These are phyloP conservation scores for Gymnosoma rotundatum DNA, from an alignment of 2,888 invertebrate genomes.

Conservation along the genomic window DNA sequence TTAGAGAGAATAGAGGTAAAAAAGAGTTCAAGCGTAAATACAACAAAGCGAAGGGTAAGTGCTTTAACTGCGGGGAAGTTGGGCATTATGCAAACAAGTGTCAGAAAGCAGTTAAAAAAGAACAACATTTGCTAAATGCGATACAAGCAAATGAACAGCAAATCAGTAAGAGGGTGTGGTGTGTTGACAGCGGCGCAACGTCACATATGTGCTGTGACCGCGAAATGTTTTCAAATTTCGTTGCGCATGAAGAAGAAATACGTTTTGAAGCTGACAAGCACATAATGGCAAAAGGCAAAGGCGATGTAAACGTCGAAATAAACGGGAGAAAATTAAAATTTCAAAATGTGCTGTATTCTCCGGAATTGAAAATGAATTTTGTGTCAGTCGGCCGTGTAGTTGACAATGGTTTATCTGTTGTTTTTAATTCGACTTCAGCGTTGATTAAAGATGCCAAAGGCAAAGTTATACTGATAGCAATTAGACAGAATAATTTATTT, in stretches of 20 bases:
- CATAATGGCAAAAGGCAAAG: conserved; percentile 53
- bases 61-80: conserved; percentile 13
- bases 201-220: conserved; percentile 43
- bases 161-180: conserved; percentile 37
- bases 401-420: conserved; percentile 62
- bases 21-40: neutral
- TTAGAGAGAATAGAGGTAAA: neutral
- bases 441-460: neutral
- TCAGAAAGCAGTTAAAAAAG: neutral
- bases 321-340: conserved; percentile 53
- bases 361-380: conserved; percentile 63
- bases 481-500: neutral
- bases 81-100: conserved; percentile 21
- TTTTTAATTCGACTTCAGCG: conserved; percentile 36
- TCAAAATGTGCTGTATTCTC: conserved; percentile 40
- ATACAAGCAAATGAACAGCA: neutral
- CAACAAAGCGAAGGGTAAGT: conserved; percentile 8
- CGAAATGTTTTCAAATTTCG: conserved; percentile 47
- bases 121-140: too few relatives aligned
- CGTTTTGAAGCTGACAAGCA: conserved; percentile 54
- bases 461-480: conserved; percentile 32
- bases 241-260: conserved; percentile 51
- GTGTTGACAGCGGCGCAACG: conserved; percentile 69
- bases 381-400: conserved; percentile 64
- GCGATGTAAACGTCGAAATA: conserved; percentile 40